Base-by-base conservation (phyloP, 2,888 invertebrate species). In the Drosophila differens region DNA sequence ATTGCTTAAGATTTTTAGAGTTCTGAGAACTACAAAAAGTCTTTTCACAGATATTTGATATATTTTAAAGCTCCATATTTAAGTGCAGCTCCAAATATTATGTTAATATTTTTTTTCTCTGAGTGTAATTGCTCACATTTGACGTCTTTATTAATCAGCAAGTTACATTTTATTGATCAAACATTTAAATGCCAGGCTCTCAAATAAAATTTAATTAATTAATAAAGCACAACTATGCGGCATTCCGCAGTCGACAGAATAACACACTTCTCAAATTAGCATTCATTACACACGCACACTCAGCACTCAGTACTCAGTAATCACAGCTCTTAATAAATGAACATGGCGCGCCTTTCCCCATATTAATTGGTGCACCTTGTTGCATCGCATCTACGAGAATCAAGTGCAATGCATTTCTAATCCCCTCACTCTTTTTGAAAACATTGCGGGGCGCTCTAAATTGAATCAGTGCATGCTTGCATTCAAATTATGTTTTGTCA, bases 121-220 rank as follows among this genome's bases (percentile, higher is more conserved):
- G 47, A 30, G 39, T 57, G 57, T 39, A 39, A 2, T 57, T 57
- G 7, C 14, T 39, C 19, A 41, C 52, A 35, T 64, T 72, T 68
- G 60, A 65, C 55, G n/a, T 64, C 28, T 35, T 89, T 82, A 84
- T 85, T 86, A 89, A 89, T 89, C 63, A 58, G 12, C 52, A 60
- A 60, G 65, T 61, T 67, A 69, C 78, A 83, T 79, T 76, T 77
- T 92, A 92, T 91, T 84, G 91, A 91, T 92, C 91, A 92, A 91
- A 91, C 91, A 91, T 88, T 82, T 72, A 65, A 87, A 84, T 89
- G 70, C 53, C 68, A 79, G 39, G 52, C 39, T 39, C 68, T 39
- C 79, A 71, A 64, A 83, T 67, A 44, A 49, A 75, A 67, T 69
- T 83, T 37, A 78, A 87, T 90, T 86, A 86, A 86, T 86, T 90